Base-by-base conservation (phyloP, 2,113 vertebrate genomes). In the Pygoscelis antarcticus region DNA sequence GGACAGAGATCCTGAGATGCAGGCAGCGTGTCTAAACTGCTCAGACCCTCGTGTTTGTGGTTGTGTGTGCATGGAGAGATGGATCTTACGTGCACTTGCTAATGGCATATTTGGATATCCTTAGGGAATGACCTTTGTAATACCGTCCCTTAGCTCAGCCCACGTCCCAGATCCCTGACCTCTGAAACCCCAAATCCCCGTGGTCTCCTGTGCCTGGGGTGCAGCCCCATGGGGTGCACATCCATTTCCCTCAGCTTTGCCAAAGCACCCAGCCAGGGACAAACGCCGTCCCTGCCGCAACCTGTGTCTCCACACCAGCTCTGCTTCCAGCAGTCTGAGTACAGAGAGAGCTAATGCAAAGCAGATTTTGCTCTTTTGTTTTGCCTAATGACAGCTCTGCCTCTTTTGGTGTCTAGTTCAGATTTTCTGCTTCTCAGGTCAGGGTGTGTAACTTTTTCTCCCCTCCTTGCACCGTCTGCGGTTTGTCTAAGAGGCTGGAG, bases 1-100 rank as follows among this genome's bases (percentile, higher is more conserved):
- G 82, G 68, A 91, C 87, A 17, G 5, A 81, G 69, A 92, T 95
- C 72, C 82, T 94, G 94, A 94, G 85, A 55, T 91, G 68, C 70
- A 74, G 38, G 64, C 83, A 83, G 94, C 78, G 0, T 88, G 91
- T 70, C 25, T 57, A 44, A 90, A 77, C 93, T 79, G 29, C 81
- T 96, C 93, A 70, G 70, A 34, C 58, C 71, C 46, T 96, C 17
- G 0, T 78, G 80, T 83, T 89, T 94, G 88, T 95, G 83, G 92
- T 91, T 96, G 76, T 76, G 55, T 92, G 61, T 82, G 57, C 27
- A 8, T 46, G 52, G 83, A 84, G 86, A 95, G 82, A 46, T 4
- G 8, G 29, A 55, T 83, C 60, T 58, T 74, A 72, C 16, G 12
- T 17, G 38, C 20, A 5, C 30, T 79, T 4, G 0, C 27, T 80